Evolutionary conservation across 2,888 invertebrate species (phyloP).

Genomic region (Quadroppia sp.): DNA sequence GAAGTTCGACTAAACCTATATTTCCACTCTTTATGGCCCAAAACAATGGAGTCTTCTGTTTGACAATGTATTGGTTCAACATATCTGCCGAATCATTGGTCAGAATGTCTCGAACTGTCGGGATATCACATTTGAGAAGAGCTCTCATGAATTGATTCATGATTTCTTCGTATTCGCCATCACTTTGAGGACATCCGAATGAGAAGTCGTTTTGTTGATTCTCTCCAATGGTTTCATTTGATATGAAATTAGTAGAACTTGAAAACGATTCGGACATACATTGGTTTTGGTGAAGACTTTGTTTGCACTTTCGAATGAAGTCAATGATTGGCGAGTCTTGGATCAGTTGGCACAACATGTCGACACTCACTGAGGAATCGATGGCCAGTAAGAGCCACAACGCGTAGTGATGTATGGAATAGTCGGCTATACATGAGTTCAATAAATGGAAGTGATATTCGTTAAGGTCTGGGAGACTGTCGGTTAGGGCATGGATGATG

Average conservation of each 20-base stretch:
- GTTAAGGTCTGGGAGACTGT: not conserved
- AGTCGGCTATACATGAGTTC: not conserved
- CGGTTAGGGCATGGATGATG: constrained; percentile 65
- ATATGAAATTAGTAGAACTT: not conserved
- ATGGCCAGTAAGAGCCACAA: constrained; percentile 9
- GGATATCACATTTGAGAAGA: constrained; percentile 55
- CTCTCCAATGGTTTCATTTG: not conserved
- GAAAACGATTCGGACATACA: not conserved
- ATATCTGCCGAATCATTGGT: constrained; percentile 31
- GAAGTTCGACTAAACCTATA: constrained; percentile 54
- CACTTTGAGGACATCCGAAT: not conserved
- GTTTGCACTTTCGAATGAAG: constrained; percentile 10
- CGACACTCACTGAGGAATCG: not conserved
- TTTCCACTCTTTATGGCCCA: constrained; percentile 47
- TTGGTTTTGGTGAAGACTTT: not conserved
- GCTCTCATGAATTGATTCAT: constrained; percentile 59
- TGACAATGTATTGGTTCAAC: constrained; percentile 34
- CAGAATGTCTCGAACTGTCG: constrained; percentile 34
- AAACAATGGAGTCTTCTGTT: constrained; percentile 39
- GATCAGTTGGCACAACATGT: not conserved
- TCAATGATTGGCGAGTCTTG: constrained; percentile 19
- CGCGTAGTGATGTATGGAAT: not conserved
- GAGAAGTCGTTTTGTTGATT: not conserved
- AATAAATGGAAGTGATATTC: constrained; percentile 20
- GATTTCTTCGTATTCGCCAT: constrained; percentile 3